Evolutionary conservation across 2,113 vertebrate species (phyloP).

Genomic region (Rhombomys opimus): DNA sequence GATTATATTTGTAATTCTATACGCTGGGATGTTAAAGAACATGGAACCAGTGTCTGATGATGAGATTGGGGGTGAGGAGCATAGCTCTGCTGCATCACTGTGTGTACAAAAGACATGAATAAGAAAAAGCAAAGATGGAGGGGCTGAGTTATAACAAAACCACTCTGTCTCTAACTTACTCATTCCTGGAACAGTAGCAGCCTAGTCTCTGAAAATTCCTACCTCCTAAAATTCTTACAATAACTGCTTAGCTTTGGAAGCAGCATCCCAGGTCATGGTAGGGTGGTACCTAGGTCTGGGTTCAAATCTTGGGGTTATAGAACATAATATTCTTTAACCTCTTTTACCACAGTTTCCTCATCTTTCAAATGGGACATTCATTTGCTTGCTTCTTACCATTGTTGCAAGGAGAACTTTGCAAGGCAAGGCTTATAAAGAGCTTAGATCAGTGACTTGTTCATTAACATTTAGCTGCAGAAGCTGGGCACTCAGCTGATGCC

Average conservation of each 20-base stretch:
- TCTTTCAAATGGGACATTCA: neutral
- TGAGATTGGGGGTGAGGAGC: no score
- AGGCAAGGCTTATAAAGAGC: neutral
- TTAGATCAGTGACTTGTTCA: neutral
- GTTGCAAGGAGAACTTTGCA: neutral
- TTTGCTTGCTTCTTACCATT: accelerated
- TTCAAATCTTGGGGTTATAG: neutral
- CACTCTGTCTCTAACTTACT: neutral
- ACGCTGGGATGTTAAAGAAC: neutral
- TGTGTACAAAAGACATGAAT: neutral
- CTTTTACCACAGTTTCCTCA: neutral
- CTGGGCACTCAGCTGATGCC: neutral
- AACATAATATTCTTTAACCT: neutral
- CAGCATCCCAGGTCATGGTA: no score
- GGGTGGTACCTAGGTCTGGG: neutral
- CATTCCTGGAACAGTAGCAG: neutral
- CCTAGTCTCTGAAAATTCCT: neutral
- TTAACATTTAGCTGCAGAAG: neutral
- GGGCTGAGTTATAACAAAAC: neutral
- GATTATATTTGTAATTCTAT: neutral
- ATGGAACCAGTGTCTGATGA: no score
- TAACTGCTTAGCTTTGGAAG: neutral
- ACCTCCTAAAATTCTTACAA: neutral
- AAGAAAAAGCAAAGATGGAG: neutral
- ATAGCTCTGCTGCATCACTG: neutral